Evolutionary conservation across 2,113 vertebrate species (phyloP), one percentile per base, ranked within the genome.

Genomic region (Monopterus albus): DNA sequence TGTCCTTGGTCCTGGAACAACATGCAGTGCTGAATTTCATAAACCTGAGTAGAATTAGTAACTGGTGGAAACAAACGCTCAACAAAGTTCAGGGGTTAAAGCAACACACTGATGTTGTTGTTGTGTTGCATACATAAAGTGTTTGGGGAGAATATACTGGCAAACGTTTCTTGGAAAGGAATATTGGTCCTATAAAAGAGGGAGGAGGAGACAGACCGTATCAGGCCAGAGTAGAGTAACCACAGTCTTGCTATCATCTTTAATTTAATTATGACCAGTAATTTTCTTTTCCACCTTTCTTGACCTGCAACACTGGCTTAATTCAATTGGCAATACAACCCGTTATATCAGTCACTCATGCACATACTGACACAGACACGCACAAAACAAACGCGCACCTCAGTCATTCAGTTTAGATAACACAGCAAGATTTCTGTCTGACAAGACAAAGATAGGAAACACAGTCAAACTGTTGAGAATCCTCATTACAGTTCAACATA

Each of bases 251-350:
- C 66, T 55, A 35, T 15, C 51, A 8, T 68, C 66, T 69, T 29
- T 39, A 76, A 52, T 46, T 68, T 45, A 26, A 82, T 31, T 71
- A 53, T 75, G 82, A 79, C 75, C 75, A 86, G 82, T 75, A 62
- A 60, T 63, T 75, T 60, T 75, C 50, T 78, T 58, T 46, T 67
- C 35, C 46, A 49, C 84, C 72, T 77, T 66, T 75, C 60, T 57
- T 61, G 67, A 79, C 69, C 70, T 75, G 51, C 53, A 87, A 87
- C 83, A 87, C 73, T 81, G 74, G 71, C 61, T 60, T 52, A 40
- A 79, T 74, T 78, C 35, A 76, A 83, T 88, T 89, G 87, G 82
- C 84, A 89, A 88, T 71, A 72, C 70, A 86, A 87, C 86, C 77
- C 47, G 2, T 84, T 47, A 51, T 42, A 29, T 82, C 81, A 87